These are phyloP conservation scores for Drosophila elegans DNA, from an alignment of 1,140 invertebrate species.

Conservation along the genomic window DNA sequence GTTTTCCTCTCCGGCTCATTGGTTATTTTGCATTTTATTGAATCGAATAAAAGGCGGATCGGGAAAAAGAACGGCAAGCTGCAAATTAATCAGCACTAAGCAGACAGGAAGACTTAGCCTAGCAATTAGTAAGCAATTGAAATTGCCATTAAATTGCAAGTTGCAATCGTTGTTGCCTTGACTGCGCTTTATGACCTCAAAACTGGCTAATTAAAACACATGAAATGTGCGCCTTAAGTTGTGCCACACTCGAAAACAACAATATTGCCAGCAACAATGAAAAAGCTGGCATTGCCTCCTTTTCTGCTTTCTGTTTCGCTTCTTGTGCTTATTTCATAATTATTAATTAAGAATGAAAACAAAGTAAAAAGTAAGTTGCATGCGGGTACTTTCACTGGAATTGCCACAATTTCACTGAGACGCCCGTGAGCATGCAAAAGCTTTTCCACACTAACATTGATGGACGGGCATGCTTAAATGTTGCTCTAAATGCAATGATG, in stretches of 20 bases:
- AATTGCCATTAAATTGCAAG: conserved; percentile 46
- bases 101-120: conserved; percentile 21
- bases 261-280: conserved; percentile 40
- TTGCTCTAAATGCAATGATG: not conserved
- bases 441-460: conserved; percentile 32
- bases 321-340: conserved; percentile 78
- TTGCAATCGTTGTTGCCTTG: conserved; percentile 21
- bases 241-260: conserved; percentile 55
- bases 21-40: conserved; percentile 77
- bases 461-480: not conserved
- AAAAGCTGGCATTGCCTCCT: conserved; percentile 38
- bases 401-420: conserved; percentile 71
- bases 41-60: conserved; percentile 36
- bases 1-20: conserved; percentile 8
- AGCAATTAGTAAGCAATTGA: conserved; percentile 63
- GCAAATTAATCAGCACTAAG: conserved; percentile 40
- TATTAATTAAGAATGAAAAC: conserved; percentile 81
- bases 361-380: conserved; percentile 77
- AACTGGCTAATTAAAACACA: conserved; percentile 65
- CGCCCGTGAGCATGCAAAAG: conserved; percentile 62
- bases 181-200: conserved; percentile 39
- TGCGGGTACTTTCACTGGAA: conserved; percentile 65
- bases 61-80: conserved; percentile 15
- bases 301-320: conserved; percentile 31
- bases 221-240: conserved; percentile 64